These are phyloP conservation scores for Rhodophaea formosa DNA, from an alignment of 2,888 invertebrate species.

Conservation along the genomic window DNA sequence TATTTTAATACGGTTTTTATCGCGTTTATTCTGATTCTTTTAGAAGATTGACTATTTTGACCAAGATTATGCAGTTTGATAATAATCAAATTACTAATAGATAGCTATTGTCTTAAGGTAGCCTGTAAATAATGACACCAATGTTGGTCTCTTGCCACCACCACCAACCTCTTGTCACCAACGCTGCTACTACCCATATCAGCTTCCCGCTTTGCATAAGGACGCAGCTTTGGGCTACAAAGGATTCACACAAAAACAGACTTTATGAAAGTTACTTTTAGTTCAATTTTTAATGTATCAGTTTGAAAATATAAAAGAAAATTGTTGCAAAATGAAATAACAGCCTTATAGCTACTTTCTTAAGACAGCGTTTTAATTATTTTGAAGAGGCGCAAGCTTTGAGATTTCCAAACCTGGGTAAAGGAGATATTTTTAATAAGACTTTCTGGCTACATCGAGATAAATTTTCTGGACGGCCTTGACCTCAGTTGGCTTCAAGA, in stretches of 20 bases:
- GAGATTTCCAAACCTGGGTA: neutral
- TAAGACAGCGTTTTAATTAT: conserved; percentile 15
- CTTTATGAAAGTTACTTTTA: neutral
- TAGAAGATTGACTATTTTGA: no score
- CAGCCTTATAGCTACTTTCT: neutral
- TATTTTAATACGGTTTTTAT: no score
- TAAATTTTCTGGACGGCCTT: neutral
- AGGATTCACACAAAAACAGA: neutral
- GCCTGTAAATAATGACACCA: no score
- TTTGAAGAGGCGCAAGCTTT: neutral
- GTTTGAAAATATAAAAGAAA: neutral
- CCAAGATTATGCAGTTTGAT: no score
- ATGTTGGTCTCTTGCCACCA: no score
- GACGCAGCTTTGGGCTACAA: neutral
- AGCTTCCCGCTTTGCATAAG: neutral
- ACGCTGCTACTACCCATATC: no score
- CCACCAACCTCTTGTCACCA: no score
- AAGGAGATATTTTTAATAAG: conserved; percentile 6
- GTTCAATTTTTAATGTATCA: neutral
- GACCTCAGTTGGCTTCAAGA: neutral
- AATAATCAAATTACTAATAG: no score
- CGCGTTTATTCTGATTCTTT: no score
- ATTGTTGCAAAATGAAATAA: conserved; percentile 6
- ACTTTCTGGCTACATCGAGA: conserved; percentile 2
- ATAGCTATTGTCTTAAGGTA: no score